Conservation (phyloP, 2,113 vertebrate genomes). For the Catharus fuscescens region DNA sequence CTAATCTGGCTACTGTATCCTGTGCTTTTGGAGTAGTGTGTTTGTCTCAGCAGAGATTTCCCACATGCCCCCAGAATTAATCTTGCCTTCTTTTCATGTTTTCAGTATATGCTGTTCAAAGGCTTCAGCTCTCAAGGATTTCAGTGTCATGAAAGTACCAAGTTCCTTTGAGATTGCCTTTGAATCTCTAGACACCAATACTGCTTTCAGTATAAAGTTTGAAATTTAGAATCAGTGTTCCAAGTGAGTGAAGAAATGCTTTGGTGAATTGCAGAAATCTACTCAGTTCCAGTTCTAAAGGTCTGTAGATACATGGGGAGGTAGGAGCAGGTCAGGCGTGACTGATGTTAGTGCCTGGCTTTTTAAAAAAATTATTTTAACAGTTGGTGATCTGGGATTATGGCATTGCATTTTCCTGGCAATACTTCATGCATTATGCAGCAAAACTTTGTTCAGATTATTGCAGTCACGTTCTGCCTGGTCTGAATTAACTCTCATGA, state of each 20-base stretch:
- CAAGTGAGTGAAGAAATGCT: not conserved
- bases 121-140: not conserved
- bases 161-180: not conserved
- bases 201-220: not conserved
- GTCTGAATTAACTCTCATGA: not conserved
- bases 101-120: not conserved
- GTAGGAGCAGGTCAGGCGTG: not conserved
- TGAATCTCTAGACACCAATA: not conserved
- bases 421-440: not conserved
- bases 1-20: not conserved
- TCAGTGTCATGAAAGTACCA: not conserved
- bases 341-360: not conserved
- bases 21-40: not conserved
- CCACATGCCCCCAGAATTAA: not conserved
- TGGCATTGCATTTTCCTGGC: not conserved
- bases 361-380: not conserved
- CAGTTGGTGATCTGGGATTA: not conserved
- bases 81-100: not conserved
- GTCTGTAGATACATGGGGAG: not conserved
- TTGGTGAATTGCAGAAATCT: not conserved
- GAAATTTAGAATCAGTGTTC: not conserved
- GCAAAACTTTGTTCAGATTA: not conserved
- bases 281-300: not conserved
- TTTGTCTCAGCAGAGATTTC: not conserved
- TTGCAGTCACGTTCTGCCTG: not conserved